Percentiles rank a stretch among this genome's conserved stretches.
Conservation (phyloP, 2,113 vertebrate genomes). For the Pholis gunnellus region DNA sequence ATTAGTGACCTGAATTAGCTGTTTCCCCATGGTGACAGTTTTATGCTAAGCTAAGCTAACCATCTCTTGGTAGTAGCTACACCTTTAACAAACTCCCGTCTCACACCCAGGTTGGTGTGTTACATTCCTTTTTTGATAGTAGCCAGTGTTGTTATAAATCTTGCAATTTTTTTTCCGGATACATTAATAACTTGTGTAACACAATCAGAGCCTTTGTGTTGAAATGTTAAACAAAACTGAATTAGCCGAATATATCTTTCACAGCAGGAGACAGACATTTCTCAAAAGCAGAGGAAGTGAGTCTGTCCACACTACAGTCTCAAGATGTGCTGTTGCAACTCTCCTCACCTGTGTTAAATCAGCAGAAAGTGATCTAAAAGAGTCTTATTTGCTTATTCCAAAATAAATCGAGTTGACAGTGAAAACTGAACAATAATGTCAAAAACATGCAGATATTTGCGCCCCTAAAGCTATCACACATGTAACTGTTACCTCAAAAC, state of each 20-base stretch:
- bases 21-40: background rate
- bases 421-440: constrained; percentile 45
- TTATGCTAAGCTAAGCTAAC: background rate
- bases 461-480: constrained; percentile 33
- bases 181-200: background rate
- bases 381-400: constrained; percentile 29
- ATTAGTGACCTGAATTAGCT: background rate
- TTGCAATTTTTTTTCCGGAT: background rate
- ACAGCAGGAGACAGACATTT: constrained; percentile 6
- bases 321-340: constrained; percentile 21
- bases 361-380: constrained; percentile 3
- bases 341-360: constrained; percentile 26
- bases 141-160: background rate
- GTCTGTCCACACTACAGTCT: constrained; percentile 28
- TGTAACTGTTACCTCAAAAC: constrained; percentile 41
- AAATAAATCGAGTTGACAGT: constrained; percentile 43
- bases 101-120: background rate
- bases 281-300: constrained; percentile 18
- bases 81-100: background rate
- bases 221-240: background rate
- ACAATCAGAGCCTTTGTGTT: background rate
- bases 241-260: background rate
- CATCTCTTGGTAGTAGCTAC: background rate
- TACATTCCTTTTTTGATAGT: background rate
- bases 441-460: constrained; percentile 38